These are phyloP conservation scores for Isotomurus palustris DNA, from an alignment of 2,888 invertebrate genomes.

Conservation along the genomic window DNA sequence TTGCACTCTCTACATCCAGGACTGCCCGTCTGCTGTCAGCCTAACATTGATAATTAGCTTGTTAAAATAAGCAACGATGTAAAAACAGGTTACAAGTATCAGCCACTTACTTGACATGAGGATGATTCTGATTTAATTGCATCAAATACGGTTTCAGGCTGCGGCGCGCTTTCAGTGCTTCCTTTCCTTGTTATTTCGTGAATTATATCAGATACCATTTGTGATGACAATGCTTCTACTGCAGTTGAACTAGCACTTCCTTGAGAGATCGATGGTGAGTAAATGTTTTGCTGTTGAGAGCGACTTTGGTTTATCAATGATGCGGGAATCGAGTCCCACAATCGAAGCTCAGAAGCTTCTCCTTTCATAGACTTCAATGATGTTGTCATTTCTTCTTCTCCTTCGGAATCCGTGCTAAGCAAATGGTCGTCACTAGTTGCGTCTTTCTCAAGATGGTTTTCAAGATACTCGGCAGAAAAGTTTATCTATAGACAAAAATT, in stretches of 20 bases:
- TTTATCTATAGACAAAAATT: not conserved
- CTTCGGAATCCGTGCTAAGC: constrained; percentile 3
- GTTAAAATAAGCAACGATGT: not conserved
- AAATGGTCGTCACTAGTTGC: constrained; percentile 15
- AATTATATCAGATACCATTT: constrained; percentile 45
- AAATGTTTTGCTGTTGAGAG: not conserved
- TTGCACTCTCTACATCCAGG: constrained; percentile 44
- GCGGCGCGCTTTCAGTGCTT: constrained; percentile 4
- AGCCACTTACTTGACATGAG: too few relatives aligned
- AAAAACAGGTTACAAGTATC: too few relatives aligned
- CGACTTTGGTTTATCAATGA: not conserved
- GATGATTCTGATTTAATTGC: too few relatives aligned
- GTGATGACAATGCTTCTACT: constrained; percentile 42
- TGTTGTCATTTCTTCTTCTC: constrained; percentile 42
- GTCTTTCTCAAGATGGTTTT: constrained; percentile 21
- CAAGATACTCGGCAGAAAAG: constrained; percentile 11
- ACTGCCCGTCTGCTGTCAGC: not conserved
- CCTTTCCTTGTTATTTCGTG: constrained; percentile 41
- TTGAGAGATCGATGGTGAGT: not conserved
- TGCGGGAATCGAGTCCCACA: constrained; percentile 29
- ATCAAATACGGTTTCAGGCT: too few relatives aligned
- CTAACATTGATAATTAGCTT: not conserved
- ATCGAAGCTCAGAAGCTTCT: constrained; percentile 29
- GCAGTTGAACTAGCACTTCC: constrained; percentile 23
- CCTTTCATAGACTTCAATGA: constrained; percentile 41